Base-by-base conservation (phyloP, 2,888 invertebrate genomes). In the Epistrophe eligans region DNA sequence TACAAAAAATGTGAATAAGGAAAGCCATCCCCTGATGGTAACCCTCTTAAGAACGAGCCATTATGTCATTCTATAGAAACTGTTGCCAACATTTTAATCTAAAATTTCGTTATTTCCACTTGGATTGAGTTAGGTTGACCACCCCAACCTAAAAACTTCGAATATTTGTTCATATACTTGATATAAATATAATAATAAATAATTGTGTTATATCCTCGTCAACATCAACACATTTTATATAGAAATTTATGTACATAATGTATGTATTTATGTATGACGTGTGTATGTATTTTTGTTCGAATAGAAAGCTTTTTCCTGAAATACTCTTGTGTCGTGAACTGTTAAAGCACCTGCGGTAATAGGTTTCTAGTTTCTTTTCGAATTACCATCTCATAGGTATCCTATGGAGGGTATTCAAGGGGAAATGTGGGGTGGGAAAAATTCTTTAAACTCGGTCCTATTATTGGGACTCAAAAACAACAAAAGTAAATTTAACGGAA, bases 61-160 rank as follows among this genome's bases (percentile, higher is more conserved):
- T 66, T 55, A 19, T 45, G 45, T n/a, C 15, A 45, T 45, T 43
- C 43, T 43, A 43, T 45, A 45, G 45, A 45, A 45, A 45, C 45
- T n/a, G 45, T 45, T 45, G 45, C 45, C 45, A 45, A 45, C 43
- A 43, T 43, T 80, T 50, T 35, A n/a, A 35, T 60, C 52, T 15
- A 15, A 72, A 72, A 67, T 72, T 52, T 60, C 66, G 77, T 82
- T 66, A 72, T 52, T 43, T 50, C 62, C 82, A 62, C 17, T 35
- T 55, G 55, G n/a, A 45, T 24, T 62, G 32, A 43, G 67, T 52
- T 52, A 35, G 28, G 45, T 15, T 52, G 72, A 82, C 64, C 57
- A 60, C 28, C 28, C 55, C 15, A 28, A 55, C 15, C 8, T 15
- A 3, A 2, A 24, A 28, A 28, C 15, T 24, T 52, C 24, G 7